phyloP scores from a whole-genome alignment of 2,113 vertebrate species.

The Lepus americanus region DNA sequence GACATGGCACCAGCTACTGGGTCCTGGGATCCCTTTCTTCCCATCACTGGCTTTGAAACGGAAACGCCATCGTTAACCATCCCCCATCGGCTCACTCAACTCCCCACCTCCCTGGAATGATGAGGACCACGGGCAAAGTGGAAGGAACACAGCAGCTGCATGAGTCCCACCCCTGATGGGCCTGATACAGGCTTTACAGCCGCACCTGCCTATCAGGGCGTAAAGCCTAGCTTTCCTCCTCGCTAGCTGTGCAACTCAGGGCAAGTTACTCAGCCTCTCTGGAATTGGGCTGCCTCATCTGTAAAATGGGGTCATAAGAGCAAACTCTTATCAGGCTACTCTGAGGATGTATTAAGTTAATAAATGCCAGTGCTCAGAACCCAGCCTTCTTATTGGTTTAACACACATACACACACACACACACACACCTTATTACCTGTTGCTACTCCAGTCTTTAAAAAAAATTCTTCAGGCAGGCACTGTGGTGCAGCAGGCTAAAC shows the following conservation, averaged over 20 bases:
- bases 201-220: neutral
- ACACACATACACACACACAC: too few relatives aligned
- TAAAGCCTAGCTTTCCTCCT: neutral
- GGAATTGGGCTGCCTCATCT: neutral
- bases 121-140: neutral
- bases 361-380: neutral
- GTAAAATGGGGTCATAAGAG: neutral
- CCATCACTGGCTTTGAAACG: neutral
- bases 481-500: too few relatives aligned
- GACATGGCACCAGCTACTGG: neutral
- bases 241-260: neutral
- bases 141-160: neutral
- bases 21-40: neutral
- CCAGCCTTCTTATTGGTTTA: neutral
- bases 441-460: too few relatives aligned
- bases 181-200: neutral
- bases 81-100: neutral
- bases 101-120: neutral
- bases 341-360: neutral
- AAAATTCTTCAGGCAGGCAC: too few relatives aligned
- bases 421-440: too few relatives aligned
- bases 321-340: neutral
- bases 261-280: constrained; percentile 33
- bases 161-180: neutral
- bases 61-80: neutral